Evolutionary conservation across 1,140 invertebrate genomes (phyloP), one percentile per base, ranked within the genome.

Genomic region (Anastrepha obliqua): DNA sequence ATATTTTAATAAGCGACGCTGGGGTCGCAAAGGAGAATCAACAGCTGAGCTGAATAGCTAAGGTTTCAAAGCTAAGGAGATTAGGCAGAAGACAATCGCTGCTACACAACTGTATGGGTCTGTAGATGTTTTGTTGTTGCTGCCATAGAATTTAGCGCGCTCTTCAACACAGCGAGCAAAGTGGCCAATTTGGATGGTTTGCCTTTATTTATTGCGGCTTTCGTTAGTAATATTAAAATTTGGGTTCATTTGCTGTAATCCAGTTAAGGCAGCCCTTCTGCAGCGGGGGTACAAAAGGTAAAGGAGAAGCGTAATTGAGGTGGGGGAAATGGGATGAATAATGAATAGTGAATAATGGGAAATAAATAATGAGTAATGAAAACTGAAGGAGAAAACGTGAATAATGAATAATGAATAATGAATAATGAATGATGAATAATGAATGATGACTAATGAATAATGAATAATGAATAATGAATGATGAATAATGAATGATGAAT

Each of bases 151-250:
- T 29, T 42, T 11, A 11, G 29, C 39, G 51, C 7, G 1, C 4
- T 67, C 29, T n/a, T 74, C 67, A 70, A 42, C 15, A 70, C 17
- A n/a, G 44, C 47, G 15, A 8, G 47, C 47, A 78, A 55, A 78
- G 70, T 78, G 70, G 70, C 70, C n/a, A 78, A 78, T 78, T 78
- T 78, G 70, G 44, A n/a, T 78, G 70, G 15, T 78, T 78, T 78
- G 70, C 51, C 51, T 78, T 78, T 78, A 78, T 78, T 78, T 78
- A 78, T 78, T 51, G 42, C 11, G 70, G 70, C 70, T 51, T 78
- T 78, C n/a, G 44, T 17, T n/a, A 67, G 44, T 17, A 11, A 20
- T 81, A 81, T 81, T 81, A 81, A 81, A 81, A 55, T 81, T 81
- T 17, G 47, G 74, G 47, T 55, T 81, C 47, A 81, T 51, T 81